A percentile compares a stretch with the other conserved stretches of the same genome.
These are phyloP conservation scores for Cercopithecus mitis DNA, from an alignment of 2,797 vertebrate species.

Conservation along the genomic window DNA sequence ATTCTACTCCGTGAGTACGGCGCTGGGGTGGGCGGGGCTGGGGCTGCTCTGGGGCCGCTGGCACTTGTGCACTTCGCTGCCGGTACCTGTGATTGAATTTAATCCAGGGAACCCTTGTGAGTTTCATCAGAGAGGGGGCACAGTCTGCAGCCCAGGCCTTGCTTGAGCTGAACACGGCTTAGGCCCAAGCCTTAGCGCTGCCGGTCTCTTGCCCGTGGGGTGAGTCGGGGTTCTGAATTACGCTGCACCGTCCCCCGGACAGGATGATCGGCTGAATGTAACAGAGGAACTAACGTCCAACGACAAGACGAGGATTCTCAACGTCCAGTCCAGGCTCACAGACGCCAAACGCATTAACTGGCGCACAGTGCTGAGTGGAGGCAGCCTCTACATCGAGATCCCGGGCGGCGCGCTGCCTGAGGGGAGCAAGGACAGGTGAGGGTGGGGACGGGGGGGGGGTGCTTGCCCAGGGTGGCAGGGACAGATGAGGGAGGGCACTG, in stretches of 20 bases:
- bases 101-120: too few relatives aligned
- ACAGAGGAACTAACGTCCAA: conserved; percentile 92
- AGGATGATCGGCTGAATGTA: conserved; percentile 98
- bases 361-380: conserved; percentile 93
- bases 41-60: too few relatives aligned
- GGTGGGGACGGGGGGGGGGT: rapidly evolving
- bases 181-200: too few relatives aligned
- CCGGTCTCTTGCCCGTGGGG: too few relatives aligned
- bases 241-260: rapidly evolving
- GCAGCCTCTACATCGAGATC: conserved; percentile 95
- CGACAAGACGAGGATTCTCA: conserved; percentile 93
- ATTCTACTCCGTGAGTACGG: conserved; percentile 95
- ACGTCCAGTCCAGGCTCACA: conserved; percentile 92
- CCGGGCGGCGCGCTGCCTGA: conserved; percentile 94
- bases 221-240: too few relatives aligned
- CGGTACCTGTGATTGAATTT: too few relatives aligned
- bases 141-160: too few relatives aligned
- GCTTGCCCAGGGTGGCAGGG: neutral
- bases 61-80: too few relatives aligned
- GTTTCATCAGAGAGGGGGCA: too few relatives aligned
- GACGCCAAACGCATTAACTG: conserved; percentile 92
- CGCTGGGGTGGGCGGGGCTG: too few relatives aligned
- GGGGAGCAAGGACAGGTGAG: conserved; percentile 97
- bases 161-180: too few relatives aligned
- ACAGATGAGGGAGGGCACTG: too few relatives aligned